A percentile compares a stretch with the other conserved stretches of the same genome.
Conservation (phyloP, 1,140 invertebrate species). For the Calliopsis andreniformis region DNA sequence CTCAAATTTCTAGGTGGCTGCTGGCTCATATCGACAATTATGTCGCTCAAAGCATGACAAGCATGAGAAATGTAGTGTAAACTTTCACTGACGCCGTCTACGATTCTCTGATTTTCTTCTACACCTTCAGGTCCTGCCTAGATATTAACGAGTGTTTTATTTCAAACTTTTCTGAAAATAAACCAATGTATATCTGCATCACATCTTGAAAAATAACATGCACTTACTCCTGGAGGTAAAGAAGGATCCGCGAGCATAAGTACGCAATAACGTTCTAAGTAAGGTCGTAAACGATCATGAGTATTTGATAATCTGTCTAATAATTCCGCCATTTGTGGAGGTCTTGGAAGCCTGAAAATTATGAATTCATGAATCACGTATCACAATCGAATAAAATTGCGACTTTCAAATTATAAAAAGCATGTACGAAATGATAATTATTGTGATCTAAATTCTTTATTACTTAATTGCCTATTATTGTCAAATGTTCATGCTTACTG, state of each 20-base stretch:
- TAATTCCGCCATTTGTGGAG: constrained; percentile 84
- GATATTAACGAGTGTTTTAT: constrained; percentile 1
- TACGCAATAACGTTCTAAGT: constrained; percentile 83
- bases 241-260: constrained; percentile 84
- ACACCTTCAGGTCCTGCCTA: constrained; percentile 78
- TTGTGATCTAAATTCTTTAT: constrained; percentile 30
- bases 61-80: constrained; percentile 93
- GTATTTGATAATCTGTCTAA: constrained; percentile 83
- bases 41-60: constrained; percentile 93
- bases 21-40: constrained; percentile 87
- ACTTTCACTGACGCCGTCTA: constrained; percentile 88
- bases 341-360: constrained; percentile 76
- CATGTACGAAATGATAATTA: constrained; percentile 9
- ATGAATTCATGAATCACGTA: constrained; percentile 20
- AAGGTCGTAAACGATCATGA: constrained; percentile 85
- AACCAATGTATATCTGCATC: neutral
- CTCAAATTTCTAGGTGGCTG: constrained; percentile 87
- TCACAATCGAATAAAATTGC: neutral
- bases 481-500: constrained; percentile 33
- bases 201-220: neutral
- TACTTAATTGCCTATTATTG: constrained; percentile 25
- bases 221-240: constrained; percentile 81
- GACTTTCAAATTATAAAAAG: constrained; percentile 14
- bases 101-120: constrained; percentile 84
- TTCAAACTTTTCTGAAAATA: neutral